These are phyloP conservation scores for Nilaparvata lugens DNA, from an alignment of 1,140 invertebrate species.

Conservation along the genomic window DNA sequence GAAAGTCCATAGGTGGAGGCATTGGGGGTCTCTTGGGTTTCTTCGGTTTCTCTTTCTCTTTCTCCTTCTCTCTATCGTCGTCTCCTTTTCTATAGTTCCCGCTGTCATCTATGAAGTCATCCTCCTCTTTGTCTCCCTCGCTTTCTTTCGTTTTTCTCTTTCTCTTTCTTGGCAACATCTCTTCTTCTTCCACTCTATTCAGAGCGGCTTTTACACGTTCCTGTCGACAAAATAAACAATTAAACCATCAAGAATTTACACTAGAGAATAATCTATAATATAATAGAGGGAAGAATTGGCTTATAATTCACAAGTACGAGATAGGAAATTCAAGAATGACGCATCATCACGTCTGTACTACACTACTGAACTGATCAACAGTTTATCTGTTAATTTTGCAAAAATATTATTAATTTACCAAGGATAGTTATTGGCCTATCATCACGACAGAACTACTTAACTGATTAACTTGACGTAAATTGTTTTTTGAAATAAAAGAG, in stretches of 20 bases:
- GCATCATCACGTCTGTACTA: too few species aligned
- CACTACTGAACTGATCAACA: too few species aligned
- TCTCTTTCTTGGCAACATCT: constrained; percentile 52
- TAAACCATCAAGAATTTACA: background rate
- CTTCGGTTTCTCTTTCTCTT: constrained; percentile 33
- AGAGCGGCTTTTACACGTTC: constrained; percentile 65
- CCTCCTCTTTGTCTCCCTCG: constrained; percentile 21
- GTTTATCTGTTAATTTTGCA: too few species aligned
- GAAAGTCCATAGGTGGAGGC: constrained; percentile 65
- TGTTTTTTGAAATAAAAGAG: too few species aligned
- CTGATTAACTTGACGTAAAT: too few species aligned
- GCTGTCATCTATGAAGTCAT: constrained; percentile 28
- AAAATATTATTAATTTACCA: too few species aligned
- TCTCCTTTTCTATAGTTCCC: background rate
- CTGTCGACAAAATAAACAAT: constrained; percentile 27
- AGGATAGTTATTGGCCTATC: too few species aligned
- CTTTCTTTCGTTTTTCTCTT: constrained; percentile 45
- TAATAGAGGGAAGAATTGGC: too few species aligned
- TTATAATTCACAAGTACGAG: too few species aligned
- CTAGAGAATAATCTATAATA: too few species aligned
- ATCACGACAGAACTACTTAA: too few species aligned
- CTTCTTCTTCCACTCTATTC: constrained; percentile 59
- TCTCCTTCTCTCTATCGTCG: constrained; percentile 17
- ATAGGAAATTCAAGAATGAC: too few species aligned
- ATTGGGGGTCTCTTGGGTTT: constrained; percentile 45